These are phyloP conservation scores for Alces alces DNA, from an alignment of 2,113 vertebrate genomes.

Conservation along the genomic window DNA sequence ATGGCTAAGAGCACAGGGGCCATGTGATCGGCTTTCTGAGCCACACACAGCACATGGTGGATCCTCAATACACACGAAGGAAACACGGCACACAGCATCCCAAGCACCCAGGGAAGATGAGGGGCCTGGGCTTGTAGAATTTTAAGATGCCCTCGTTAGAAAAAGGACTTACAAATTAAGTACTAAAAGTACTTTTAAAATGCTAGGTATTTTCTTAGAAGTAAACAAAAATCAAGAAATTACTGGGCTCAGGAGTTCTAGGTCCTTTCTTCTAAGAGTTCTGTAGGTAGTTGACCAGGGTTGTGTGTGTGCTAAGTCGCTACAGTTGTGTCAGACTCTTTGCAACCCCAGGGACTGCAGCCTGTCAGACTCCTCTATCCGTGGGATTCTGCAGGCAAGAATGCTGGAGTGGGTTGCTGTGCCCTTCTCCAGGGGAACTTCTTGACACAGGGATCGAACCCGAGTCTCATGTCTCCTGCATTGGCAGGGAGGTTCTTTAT, in stretches of 20 bases:
- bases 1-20: background rate
- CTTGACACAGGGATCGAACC: background rate
- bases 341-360: background rate
- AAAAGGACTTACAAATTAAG: background rate
- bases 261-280: background rate
- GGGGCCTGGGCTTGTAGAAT: background rate
- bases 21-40: background rate
- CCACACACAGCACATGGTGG: background rate
- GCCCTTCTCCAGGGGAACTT: background rate
- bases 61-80: background rate
- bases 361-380: background rate
- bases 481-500: background rate
- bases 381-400: background rate
- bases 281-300: background rate
- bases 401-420: background rate
- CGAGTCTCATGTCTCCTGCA: background rate
- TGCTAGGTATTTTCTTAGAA: background rate
- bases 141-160: background rate
- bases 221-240: background rate
- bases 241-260: background rate
- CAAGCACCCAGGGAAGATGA: background rate
- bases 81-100: background rate
- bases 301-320: background rate
- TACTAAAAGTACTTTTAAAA: background rate
- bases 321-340: background rate